Conservation (phyloP, 2,888 invertebrate species). For the Andrena dorsata region DNA sequence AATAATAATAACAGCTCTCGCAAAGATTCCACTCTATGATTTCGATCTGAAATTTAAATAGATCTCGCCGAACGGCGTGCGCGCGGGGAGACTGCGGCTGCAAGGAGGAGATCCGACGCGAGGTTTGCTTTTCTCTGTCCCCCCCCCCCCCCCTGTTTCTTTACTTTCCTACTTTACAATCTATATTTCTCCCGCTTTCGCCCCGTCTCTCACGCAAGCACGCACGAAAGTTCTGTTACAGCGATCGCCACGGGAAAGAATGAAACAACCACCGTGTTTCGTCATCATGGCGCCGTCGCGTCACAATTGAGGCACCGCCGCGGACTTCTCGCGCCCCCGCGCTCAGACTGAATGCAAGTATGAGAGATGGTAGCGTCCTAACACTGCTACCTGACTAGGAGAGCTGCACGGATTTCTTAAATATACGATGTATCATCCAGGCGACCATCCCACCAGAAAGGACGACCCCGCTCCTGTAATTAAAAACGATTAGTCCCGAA, state of each 20-base stretch:
- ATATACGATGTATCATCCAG: constrained; percentile 70
- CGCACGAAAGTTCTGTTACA: not conserved
- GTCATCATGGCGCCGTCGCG: not conserved
- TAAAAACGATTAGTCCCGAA: constrained; percentile 35
- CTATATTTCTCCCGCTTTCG: not conserved
- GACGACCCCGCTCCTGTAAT: constrained; percentile 76
- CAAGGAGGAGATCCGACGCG: not conserved
- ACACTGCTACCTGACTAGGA: not conserved
- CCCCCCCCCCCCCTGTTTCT: not conserved
- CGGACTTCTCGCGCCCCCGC: no score
- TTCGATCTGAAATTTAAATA: constrained; percentile 67
- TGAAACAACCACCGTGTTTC: not conserved
- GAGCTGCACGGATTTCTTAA: not conserved
- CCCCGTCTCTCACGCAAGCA: not conserved
- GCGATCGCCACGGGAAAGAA: not conserved
- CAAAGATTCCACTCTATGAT: constrained; percentile 62
- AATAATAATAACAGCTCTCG: constrained; percentile 68
- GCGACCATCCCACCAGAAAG: constrained; percentile 74
- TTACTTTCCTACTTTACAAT: not conserved
- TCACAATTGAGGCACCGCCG: not conserved
- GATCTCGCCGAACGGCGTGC: constrained; percentile 46
- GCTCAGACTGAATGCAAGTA: not conserved
- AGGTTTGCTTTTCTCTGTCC: constrained; percentile 22
- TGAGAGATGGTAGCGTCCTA: not conserved
- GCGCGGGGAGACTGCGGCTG: constrained; percentile 7